Base-by-base conservation (phyloP, 2,888 invertebrate species). In the Meliscaeva auricollis region DNA sequence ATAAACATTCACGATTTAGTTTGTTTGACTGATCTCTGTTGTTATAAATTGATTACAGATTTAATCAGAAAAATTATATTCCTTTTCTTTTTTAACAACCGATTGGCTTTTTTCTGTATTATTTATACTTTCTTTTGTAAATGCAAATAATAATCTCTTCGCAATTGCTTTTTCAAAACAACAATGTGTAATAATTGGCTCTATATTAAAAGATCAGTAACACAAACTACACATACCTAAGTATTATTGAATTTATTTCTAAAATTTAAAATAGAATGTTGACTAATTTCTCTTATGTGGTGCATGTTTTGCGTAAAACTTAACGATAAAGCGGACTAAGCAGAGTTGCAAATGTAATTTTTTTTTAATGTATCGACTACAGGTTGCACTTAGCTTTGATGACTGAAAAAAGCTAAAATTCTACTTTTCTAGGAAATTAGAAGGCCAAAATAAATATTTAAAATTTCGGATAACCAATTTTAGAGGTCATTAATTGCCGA, bases 11-110 rank as follows among this genome's bases (percentile, higher is more conserved):
- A 38, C 20, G 1, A 20, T 13, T 7, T 20, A 58, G 38, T 38
- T 38, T 38, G 38, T 38, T 38, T 3, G 9, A 26, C 54, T 54
- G 30, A 54, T 54, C 54, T 54, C 54, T 54, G 4, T 41, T n/a
- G 13, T 50, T 22, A 13, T 7, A 50, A 0, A 50, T 50, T 22
- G 22, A 26, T 26, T 4, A 26, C n/a, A n/a, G n/a, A n/a, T n/a
- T n/a, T n/a, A n/a, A n/a, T n/a, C n/a, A n/a, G n/a, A n/a, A n/a
- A n/a, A n/a, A n/a, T n/a, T n/a, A n/a, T n/a, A n/a, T n/a, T n/a
- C n/a, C n/a, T n/a, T n/a, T n/a, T 26, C 26, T 26, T 2, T 26
- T 3, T 2, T 26, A 4, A 26, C 26, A 26, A 26, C 2, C 6
- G 5, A 48, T 50, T 22, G 50, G 22, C 2, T 0, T 13, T 26